Evolutionary conservation across 2,797 vertebrate genomes (phyloP).

Genomic region (Eospalax fontanierii): DNA sequence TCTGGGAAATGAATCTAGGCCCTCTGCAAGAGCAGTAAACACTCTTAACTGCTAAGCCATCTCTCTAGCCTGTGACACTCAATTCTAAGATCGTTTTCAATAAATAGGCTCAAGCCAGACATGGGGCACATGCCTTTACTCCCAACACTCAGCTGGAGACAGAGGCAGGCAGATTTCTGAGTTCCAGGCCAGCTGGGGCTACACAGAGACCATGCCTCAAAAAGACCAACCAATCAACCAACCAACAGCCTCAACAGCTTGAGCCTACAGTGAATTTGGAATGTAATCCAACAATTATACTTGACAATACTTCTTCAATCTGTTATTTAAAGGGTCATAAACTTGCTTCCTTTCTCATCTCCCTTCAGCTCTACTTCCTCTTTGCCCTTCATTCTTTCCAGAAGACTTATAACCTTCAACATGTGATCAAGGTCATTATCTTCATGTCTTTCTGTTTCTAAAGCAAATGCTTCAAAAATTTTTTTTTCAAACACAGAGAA

Average conservation of each 20-base stretch:
- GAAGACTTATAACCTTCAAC: neutral
- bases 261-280: neutral
- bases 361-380: neutral
- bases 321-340: conserved; percentile 30
- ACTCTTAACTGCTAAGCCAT: too few species aligned
- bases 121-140: too few species aligned
- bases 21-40: too few species aligned
- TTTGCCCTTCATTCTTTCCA: neutral
- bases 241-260: too few species aligned
- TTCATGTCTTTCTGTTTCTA: neutral
- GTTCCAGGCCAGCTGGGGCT: too few species aligned
- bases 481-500: neutral
- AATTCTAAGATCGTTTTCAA: conserved; percentile 53
- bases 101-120: neutral
- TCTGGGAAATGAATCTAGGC: too few species aligned
- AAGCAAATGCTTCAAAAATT: conserved; percentile 43
- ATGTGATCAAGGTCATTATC: neutral
- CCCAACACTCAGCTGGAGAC: too few species aligned
- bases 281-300: conserved; percentile 12
- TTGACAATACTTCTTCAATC: neutral
- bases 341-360: neutral
- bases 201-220: too few species aligned
- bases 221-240: too few species aligned
- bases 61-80: too few species aligned
- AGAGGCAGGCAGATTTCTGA: too few species aligned